Percentiles rank a stretch among this genome's conserved stretches.
Evolutionary conservation across 2,797 vertebrate species (phyloP).

Genomic region (Kryptopterus vitreolus): DNA sequence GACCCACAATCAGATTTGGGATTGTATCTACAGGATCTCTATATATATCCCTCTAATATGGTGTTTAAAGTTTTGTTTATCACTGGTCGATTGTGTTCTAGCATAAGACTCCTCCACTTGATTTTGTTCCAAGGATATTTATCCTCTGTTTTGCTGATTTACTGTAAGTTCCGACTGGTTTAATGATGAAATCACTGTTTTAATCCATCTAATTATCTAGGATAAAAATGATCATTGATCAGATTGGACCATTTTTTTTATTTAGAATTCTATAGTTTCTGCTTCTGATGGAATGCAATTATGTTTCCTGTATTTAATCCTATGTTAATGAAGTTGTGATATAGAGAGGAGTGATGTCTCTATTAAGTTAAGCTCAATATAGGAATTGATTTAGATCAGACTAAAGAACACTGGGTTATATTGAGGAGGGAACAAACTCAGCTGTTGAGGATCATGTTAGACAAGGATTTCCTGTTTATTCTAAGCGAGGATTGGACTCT

Average conservation of each 20-base stretch:
- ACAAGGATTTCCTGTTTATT: background rate
- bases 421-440: background rate
- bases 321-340: background rate
- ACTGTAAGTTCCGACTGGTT: background rate
- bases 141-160: background rate
- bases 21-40: background rate
- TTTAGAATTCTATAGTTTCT: background rate
- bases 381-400: background rate
- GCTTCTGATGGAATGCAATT: background rate
- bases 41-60: background rate
- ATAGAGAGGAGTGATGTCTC: background rate
- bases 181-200: background rate
- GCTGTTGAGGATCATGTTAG: background rate
- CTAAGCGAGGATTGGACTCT: background rate
- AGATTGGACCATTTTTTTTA: background rate
- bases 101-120: background rate
- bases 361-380: background rate
- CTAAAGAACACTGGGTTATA: background rate
- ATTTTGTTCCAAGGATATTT: background rate
- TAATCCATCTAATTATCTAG: background rate
- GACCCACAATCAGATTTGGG: background rate
- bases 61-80: background rate
- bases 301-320: background rate
- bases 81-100: background rate
- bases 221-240: background rate